Evolutionary conservation across 1,140 invertebrate genomes (phyloP).

Genomic region (Cephus cinctus): DNA sequence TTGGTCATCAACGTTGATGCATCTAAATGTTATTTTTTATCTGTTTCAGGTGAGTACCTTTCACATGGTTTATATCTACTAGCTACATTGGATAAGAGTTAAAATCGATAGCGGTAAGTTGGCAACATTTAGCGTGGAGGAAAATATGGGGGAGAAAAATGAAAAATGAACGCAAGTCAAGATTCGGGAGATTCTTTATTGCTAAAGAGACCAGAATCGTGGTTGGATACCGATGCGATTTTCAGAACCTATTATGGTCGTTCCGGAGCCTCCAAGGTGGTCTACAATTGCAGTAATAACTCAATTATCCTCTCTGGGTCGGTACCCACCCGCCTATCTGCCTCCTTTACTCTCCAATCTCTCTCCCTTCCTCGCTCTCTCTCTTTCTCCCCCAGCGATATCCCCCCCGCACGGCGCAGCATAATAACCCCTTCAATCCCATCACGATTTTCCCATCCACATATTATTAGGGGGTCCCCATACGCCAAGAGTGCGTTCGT

Average conservation of each 20-base stretch:
- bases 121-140: too few relatives aligned
- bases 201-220: too few relatives aligned
- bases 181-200: too few relatives aligned
- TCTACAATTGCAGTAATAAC: constrained; percentile 61
- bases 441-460: constrained; percentile 46
- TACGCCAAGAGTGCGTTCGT: background rate
- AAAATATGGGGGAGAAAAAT: too few relatives aligned
- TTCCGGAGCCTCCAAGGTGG: constrained; percentile 55
- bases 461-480: constrained; percentile 38
- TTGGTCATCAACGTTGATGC: too few relatives aligned
- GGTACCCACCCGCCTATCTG: constrained; percentile 53
- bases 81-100: too few relatives aligned
- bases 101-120: too few relatives aligned
- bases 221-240: constrained; percentile 51
- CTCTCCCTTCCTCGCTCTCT: constrained; percentile 20
- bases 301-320: constrained; percentile 56
- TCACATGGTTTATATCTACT: too few relatives aligned
- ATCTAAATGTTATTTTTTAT: too few relatives aligned
- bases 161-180: too few relatives aligned
- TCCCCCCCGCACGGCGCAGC: constrained; percentile 15
- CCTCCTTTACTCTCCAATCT: constrained; percentile 58
- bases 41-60: too few relatives aligned
- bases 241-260: constrained; percentile 55
- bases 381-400: constrained; percentile 8
- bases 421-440: constrained; percentile 48